Percentiles rank a stretch among this genome's conserved stretches.
Evolutionary conservation across 1,140 invertebrate genomes (phyloP).

Genomic region (Drosophila rufa): DNA sequence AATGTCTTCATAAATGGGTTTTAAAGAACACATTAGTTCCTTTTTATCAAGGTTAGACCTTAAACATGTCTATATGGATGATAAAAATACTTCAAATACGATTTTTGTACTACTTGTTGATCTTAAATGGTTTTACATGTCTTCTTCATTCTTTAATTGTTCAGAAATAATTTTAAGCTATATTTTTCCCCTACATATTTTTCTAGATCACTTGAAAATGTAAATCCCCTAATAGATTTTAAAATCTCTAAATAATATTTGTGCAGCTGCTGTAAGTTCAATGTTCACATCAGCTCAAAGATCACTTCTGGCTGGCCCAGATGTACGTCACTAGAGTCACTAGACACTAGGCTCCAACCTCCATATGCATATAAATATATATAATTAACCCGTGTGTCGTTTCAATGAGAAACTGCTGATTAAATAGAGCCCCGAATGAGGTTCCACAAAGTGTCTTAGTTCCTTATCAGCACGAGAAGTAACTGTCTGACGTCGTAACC

Average conservation of each 20-base stretch:
- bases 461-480: conserved; percentile 17
- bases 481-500: conserved; percentile 17
- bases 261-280: conserved; percentile 19
- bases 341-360: neutral
- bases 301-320: conserved; percentile 3
- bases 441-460: neutral
- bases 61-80: no score
- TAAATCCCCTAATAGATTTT: neutral
- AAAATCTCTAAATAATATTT: conserved; percentile 38
- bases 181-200: neutral
- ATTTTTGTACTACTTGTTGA: no score
- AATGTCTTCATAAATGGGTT: neutral
- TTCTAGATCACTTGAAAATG: neutral
- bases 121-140: no score
- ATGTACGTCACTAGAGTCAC: conserved; percentile 33
- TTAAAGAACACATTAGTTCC: neutral
- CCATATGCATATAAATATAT: conserved; percentile 1
- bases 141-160: neutral
- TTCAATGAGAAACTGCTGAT: conserved; percentile 27
- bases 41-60: neutral
- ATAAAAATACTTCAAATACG: no score
- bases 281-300: conserved; percentile 19
- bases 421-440: conserved; percentile 11
- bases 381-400: neutral
- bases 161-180: neutral